Base-by-base conservation (phyloP, 2,888 invertebrate species). In the Caenorhabditis sp. region DNA sequence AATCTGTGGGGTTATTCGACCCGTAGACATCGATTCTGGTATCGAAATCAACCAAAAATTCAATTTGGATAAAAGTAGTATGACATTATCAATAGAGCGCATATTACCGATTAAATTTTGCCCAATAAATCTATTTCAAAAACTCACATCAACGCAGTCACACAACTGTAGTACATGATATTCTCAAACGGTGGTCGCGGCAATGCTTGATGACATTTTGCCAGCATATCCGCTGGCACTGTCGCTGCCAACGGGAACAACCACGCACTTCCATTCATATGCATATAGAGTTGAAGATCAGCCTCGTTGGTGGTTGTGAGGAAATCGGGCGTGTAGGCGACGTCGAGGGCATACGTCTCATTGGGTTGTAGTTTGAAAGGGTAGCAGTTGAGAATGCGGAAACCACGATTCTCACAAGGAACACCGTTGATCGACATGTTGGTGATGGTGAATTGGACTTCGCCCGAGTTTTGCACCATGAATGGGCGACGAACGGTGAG, bases 381-480 rank as follows among this genome's bases (percentile, higher is more conserved):
- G 38, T 90, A 90, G 86, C 94, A 94, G 85, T 93, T 92, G 63
- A 93, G 89, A 49, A 94, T 91, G 84, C 91, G 91, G 87, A 93
- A 94, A 21, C 94, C 94, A 21, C 87, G 83, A 73, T 87, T 84
- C 68, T 88, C 85, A 59, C 88, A 88, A 1, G 86, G 78, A 3
- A 81, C 59, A 58, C 92, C 91, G 36, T 91, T 90, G 84, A 94
- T 85, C 54, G 76, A 82, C 76, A 87, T 81, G 68, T 87, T 87
- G 49, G 82, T 78, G 10, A 88, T 80, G 23, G 91, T 79, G 84
- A 97, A 92, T n/a, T 93, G 92, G 80, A 87, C 85, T 87, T 93
- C 93, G 1, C 97, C 97, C n/a, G 93, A 93, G 90, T 97, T 97
- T 82, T 93, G 91, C 25, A 93, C 93, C 12, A 92, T 92, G 88